Base-by-base conservation (phyloP, 2,113 vertebrate species). In the Otis tarda region DNA sequence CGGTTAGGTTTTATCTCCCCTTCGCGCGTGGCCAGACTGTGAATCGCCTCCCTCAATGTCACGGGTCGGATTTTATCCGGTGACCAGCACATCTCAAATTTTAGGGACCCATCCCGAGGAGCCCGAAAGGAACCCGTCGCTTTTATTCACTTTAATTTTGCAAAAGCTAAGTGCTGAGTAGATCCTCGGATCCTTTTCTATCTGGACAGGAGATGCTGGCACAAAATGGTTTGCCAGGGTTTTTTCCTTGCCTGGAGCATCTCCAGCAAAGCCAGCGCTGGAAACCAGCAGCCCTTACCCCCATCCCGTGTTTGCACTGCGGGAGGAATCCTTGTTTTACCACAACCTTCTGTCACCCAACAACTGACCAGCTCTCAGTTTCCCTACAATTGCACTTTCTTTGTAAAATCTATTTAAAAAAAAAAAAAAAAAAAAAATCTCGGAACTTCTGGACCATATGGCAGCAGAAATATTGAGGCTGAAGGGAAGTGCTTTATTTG, bases 401-500 rank as follows among this genome's bases (percentile, higher is more conserved):
- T 85, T 63, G 57, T 65, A 60, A 92, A 84, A 91, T n/a, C 68
- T 43, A 2, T 91, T 74, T 73, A 13, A 20, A 43, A 39, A 74
- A 91, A 14, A 20, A 39, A 74, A 91, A 14, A 20, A 74, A 91
- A 90, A 79, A 71, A 64, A 55, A 55, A 55, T 14, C 71, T 73
- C 90, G 45, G 82, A 92, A 89, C 70, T 90, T 92, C 47, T 93
- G 90, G 90, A 83, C 92, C 81, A 8, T 88, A 35, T 7, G 16
- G 90, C 67, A 93, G 94, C 87, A 95, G 80, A 93, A 93, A 92
- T 94, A 95, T 87, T 86, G 68, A 81, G 79, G 95, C 95, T 94
- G 93, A 97, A 95, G 95, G 91, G 94, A 93, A 97, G 90, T 88
- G 61, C 91, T 97, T 96, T 96, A 92, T 97, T 97, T 97, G 92